A percentile compares a stretch with the other conserved stretches of the same genome.
These are phyloP conservation scores for Hippocampus guttulatus DNA, from an alignment of 2,113 vertebrate species.

Conservation along the genomic window DNA sequence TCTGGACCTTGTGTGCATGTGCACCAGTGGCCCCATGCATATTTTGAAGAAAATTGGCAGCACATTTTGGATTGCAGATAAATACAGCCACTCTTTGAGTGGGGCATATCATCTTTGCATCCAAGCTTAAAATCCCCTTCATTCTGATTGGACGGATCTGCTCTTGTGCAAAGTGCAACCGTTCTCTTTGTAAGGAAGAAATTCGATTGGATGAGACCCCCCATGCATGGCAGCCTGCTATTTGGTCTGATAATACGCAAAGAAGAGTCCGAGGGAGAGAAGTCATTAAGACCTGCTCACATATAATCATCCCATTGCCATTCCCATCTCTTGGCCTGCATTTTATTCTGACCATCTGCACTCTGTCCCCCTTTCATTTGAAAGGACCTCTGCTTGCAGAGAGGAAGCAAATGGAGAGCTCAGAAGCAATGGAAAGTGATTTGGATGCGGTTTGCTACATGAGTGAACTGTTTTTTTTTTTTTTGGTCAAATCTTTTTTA, in stretches of 20 bases:
- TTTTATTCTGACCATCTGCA: slow-evolving; percentile 14
- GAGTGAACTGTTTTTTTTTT: slow-evolving; percentile 51
- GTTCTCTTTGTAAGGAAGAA: slow-evolving; percentile 27
- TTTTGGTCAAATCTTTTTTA: too few species aligned
- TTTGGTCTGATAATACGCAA: slow-evolving; percentile 55
- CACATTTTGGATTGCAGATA: slow-evolving; percentile 53
- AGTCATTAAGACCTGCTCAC: slow-evolving; percentile 60
- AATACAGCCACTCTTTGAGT: slow-evolving; percentile 41
- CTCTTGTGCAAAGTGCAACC: slow-evolving; percentile 33
- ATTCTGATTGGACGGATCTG: slow-evolving; percentile 28
- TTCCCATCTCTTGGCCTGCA: slow-evolving; percentile 36
- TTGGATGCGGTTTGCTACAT: slow-evolving; percentile 68
- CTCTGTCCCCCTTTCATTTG: slow-evolving; percentile 45
- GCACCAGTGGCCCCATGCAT: slow-evolving; percentile 19
- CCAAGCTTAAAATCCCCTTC: slow-evolving; percentile 27
- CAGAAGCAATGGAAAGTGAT: slow-evolving; percentile 65
- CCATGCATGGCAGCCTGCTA: slow-evolving; percentile 26
- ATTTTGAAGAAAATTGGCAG: slow-evolving; percentile 49
- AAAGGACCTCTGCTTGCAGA: slow-evolving; percentile 55
- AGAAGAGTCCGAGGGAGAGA: slow-evolving; percentile 49
- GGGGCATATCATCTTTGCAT: slow-evolving; percentile 47
- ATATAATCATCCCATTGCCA: slow-evolving; percentile 61
- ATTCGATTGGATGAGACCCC: slow-evolving; percentile 19
- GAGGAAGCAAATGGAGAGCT: slow-evolving; percentile 59
- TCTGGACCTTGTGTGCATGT: slow-evolving; percentile 33